These are phyloP conservation scores for Cassiopea andromeda DNA, from an alignment of 30 jellyfish, hydroid and myxozoan species.

Conservation along the genomic window DNA sequence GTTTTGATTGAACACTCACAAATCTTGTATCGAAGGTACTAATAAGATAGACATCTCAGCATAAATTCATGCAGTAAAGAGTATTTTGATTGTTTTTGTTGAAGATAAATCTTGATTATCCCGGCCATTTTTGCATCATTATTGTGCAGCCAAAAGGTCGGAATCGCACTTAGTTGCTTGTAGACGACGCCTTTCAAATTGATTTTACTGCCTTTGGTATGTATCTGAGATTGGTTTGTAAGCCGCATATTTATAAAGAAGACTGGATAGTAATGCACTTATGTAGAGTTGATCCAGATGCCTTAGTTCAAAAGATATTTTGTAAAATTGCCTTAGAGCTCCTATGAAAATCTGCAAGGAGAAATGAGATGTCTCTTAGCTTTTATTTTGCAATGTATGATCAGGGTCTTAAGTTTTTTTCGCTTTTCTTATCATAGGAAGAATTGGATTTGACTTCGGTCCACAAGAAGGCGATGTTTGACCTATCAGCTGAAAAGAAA, in stretches of 20 bases:
- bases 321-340: background rate
- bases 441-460: constrained; percentile 95
- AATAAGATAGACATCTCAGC: background rate
- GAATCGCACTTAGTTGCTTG: background rate
- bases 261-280: background rate
- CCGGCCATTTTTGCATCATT: background rate
- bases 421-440: constrained; percentile 63
- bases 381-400: background rate
- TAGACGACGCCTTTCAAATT: constrained; percentile 19
- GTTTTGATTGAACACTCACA: background rate
- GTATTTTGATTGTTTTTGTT: background rate
- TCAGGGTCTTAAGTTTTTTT: background rate
- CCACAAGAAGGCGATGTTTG: constrained; percentile 96
- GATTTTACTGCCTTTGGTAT: background rate
- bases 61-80: background rate
- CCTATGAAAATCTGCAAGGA: background rate
- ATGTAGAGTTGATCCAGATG: background rate
- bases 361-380: background rate
- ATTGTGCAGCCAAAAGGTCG: background rate
- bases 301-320: constrained; percentile 2
- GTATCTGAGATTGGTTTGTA: background rate
- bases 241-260: background rate
- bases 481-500: constrained; percentile 91
- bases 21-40: background rate
- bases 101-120: background rate